A percentile compares a stretch with the other conserved stretches of the same genome.
phyloP scores from a whole-genome alignment of 2,113 vertebrate genomes.

The Eptesicus fuscus region DNA sequence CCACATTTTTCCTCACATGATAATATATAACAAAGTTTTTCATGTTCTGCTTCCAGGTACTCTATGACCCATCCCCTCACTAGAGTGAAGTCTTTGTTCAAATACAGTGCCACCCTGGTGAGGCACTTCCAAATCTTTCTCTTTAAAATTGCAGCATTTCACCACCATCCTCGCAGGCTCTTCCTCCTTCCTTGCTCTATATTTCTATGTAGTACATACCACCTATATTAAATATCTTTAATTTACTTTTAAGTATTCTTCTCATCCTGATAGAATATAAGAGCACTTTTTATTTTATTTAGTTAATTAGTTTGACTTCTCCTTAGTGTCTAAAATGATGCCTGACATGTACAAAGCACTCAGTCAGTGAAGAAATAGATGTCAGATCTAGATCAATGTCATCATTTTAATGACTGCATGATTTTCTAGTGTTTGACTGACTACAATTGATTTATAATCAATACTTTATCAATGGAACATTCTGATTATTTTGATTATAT shows the following conservation, averaged over 20 bases:
- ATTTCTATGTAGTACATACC: neutral
- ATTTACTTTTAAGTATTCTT: neutral
- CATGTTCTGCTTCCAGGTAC: neutral
- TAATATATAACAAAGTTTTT: neutral
- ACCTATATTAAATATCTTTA: neutral
- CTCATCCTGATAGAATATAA: neutral
- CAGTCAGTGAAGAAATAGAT: neutral
- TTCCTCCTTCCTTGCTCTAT: neutral
- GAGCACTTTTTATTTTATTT: neutral
- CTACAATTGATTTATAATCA: neutral
- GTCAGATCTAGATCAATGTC: neutral
- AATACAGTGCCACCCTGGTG: neutral
- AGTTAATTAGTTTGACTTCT: neutral
- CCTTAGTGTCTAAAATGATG: neutral
- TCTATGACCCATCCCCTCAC: neutral
- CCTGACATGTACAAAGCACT: neutral
- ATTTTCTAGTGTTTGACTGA: neutral
- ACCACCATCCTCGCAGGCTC: too few species aligned
- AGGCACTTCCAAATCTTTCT: neutral
- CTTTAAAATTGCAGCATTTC: neutral
- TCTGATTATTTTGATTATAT: neutral
- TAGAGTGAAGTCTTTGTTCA: slow-evolving; percentile 8
- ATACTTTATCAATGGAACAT: neutral
- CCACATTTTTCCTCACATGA: neutral
- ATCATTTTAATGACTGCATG: neutral